Percentiles rank a stretch among this genome's conserved stretches.
Conservation (phyloP, 2,797 vertebrate genomes). For the Cuniculus paca region DNA sequence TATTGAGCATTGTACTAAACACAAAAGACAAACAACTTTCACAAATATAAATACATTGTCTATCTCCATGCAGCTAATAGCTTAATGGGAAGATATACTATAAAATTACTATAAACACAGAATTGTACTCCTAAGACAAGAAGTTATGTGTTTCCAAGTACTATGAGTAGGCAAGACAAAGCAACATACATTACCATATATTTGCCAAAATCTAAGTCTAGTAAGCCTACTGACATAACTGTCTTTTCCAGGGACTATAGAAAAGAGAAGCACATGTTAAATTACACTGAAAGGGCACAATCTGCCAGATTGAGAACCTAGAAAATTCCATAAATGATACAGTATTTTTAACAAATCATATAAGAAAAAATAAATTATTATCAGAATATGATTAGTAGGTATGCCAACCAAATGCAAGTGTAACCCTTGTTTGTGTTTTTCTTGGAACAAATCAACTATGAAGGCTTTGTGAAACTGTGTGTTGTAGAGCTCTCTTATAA, state of each 20-base stretch:
- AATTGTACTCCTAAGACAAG: background rate
- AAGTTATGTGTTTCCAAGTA: background rate
- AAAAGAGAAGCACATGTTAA: background rate
- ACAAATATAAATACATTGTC: background rate
- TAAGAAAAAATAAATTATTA: background rate
- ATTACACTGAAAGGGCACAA: background rate
- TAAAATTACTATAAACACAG: background rate
- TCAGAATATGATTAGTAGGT: background rate
- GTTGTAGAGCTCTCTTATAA: background rate
- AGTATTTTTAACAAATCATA: background rate
- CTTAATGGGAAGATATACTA: background rate
- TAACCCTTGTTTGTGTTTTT: slow-evolving; percentile 6
- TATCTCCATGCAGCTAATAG: background rate
- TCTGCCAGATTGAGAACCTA: background rate
- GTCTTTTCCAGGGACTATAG: background rate
- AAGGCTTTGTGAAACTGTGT: background rate
- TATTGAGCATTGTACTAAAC: background rate
- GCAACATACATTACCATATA: background rate
- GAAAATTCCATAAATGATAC: background rate
- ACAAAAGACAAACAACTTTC: background rate
- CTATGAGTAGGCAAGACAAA: slow-evolving; percentile 17
- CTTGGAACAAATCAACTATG: background rate
- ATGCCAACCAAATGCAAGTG: background rate
- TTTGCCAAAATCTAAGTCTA: slow-evolving; percentile 1
- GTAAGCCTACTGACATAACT: background rate